Evolutionary conservation across 1,140 invertebrate genomes (phyloP).

Genomic region (Dreissena polymorpha): DNA sequence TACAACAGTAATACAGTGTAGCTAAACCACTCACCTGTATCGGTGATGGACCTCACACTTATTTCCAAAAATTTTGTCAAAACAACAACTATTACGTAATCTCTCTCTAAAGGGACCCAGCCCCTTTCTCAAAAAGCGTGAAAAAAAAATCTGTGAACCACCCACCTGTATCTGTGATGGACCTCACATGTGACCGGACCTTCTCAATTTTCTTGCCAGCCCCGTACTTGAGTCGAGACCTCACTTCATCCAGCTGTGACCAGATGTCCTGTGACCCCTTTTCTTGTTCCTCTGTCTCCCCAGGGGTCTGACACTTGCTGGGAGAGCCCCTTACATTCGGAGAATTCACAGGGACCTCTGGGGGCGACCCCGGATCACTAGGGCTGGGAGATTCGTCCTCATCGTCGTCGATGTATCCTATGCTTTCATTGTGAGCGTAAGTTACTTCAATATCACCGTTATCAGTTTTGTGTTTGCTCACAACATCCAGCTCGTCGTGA

Average conservation of each 20-base stretch:
- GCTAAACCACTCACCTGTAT: too few species aligned
- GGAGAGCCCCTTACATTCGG: constrained; percentile 60
- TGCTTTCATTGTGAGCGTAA: background rate
- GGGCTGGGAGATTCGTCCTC: constrained; percentile 29
- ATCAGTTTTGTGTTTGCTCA: constrained; percentile 10
- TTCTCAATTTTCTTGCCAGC: constrained; percentile 71
- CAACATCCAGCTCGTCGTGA: constrained; percentile 25
- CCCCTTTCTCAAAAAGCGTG: too few species aligned
- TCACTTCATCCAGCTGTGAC: constrained; percentile 73
- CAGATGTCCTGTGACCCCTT: constrained; percentile 61
- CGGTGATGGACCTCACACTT: too few species aligned
- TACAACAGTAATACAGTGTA: too few species aligned
- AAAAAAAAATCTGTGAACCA: too few species aligned
- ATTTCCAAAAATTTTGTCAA: too few species aligned
- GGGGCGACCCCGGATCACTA: background rate
- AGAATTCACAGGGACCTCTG: constrained; percentile 56
- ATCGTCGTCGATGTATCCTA: background rate
- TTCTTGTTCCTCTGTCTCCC: background rate
- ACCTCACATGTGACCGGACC: constrained; percentile 65
- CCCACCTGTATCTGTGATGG: constrained; percentile 46
- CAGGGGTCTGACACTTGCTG: constrained; percentile 62
- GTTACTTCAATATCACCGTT: constrained; percentile 29
- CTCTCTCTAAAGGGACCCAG: too few species aligned
- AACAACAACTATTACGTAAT: too few species aligned
- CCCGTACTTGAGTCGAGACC: constrained; percentile 63